These are phyloP conservation scores for Agelaius phoeniceus DNA, from an alignment of 2,113 vertebrate species.

Conservation along the genomic window DNA sequence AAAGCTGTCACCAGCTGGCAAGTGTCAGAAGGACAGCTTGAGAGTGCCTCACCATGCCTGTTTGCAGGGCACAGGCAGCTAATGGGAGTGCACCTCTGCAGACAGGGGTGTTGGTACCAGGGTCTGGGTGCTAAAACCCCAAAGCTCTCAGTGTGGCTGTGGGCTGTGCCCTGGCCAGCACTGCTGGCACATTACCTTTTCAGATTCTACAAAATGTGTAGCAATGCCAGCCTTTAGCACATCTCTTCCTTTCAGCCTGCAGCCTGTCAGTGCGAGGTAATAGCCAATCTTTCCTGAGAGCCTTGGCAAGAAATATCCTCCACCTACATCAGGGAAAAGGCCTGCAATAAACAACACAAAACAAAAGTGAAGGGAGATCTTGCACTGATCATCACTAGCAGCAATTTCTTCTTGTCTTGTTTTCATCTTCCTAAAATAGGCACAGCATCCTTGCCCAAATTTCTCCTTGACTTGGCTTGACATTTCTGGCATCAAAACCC, in stretches of 20 bases:
- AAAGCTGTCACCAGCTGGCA: slow-evolving; percentile 11
- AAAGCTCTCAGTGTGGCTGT: rapidly evolving
- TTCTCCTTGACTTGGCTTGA: neutral
- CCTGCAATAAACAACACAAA: slow-evolving; percentile 74
- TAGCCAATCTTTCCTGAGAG: slow-evolving; percentile 88
- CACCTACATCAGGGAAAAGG: slow-evolving; percentile 95
- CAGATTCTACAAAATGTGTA: slow-evolving; percentile 90
- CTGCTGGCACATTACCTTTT: slow-evolving; percentile 77
- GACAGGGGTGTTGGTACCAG: rapidly evolving
- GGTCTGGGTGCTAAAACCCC: rapidly evolving
- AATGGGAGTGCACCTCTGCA: neutral
- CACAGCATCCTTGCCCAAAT: neutral
- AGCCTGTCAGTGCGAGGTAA: slow-evolving; percentile 90
- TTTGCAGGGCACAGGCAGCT: neutral
- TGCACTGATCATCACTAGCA: neutral
- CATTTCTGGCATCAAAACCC: neutral
- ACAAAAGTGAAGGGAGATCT: neutral
- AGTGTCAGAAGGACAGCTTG: neutral
- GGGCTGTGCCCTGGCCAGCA: neutral
- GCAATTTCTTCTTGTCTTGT: neutral
- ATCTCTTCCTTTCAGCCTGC: slow-evolving; percentile 89
- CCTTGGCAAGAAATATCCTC: slow-evolving; percentile 93
- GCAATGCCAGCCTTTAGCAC: slow-evolving; percentile 88
- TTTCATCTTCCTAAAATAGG: neutral
- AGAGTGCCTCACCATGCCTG: rapidly evolving